These are phyloP conservation scores for Camelus dromedarius DNA, from an alignment of 2,113 vertebrate genomes.

Conservation along the genomic window DNA sequence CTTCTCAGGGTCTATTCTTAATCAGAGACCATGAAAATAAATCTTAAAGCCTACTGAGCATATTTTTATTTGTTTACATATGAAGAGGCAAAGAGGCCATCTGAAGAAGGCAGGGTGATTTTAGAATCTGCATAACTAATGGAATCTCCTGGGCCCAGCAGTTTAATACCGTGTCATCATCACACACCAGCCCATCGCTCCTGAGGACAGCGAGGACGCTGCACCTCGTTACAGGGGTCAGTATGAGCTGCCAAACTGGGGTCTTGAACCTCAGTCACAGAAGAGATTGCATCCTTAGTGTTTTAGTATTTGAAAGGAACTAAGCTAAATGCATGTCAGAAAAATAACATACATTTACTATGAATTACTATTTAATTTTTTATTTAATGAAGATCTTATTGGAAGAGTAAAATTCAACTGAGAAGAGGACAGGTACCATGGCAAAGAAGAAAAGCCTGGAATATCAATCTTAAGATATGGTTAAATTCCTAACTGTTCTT, in stretches of 20 bases:
- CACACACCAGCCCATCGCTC: background rate
- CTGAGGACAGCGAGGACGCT: background rate
- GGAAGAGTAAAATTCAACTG: background rate
- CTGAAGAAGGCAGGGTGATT: slow-evolving; percentile 3
- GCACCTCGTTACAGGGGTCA: background rate
- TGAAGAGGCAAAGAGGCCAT: background rate
- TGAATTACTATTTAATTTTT: background rate
- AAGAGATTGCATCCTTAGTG: background rate
- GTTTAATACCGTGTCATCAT: background rate
- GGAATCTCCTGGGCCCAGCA: background rate
- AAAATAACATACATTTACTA: background rate
- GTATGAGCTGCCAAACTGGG: background rate
- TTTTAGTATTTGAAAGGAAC: background rate
- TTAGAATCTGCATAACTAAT: slow-evolving; percentile 3
- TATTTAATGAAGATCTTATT: background rate
- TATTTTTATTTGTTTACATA: background rate
- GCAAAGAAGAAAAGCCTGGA: background rate
- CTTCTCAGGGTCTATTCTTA: background rate
- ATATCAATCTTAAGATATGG: background rate
- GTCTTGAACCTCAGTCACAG: background rate
- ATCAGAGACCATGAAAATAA: background rate
- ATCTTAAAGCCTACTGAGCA: background rate
- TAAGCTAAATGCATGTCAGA: slow-evolving; percentile 1
- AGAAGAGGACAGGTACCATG: background rate
- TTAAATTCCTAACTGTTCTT: background rate